Evolutionary conservation across 2,113 vertebrate genomes (phyloP), one percentile per base, ranked within the genome.

Genomic region (Chloropsis hardwickii): DNA sequence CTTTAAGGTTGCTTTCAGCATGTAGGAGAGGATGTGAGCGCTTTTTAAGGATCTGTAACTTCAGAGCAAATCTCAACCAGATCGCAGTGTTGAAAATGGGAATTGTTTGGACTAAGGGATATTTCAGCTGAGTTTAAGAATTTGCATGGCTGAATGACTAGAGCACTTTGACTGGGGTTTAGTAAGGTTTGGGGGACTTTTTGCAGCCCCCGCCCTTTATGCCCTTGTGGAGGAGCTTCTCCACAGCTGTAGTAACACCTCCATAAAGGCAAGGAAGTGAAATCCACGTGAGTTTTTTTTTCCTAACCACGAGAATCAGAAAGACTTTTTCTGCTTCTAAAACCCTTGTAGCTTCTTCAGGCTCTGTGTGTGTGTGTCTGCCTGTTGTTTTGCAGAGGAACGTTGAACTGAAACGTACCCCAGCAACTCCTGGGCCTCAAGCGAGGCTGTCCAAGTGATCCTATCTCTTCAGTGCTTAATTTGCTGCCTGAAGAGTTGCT

Each of bases 231-330:
- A 24, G 62, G 31, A 60, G 28, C 39, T 47, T 23, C 56, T 60
- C 13, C n/a, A 11, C 3, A 2, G 18, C 42, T 31, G 29, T n/a
- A 58, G n/a, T 23, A 11, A 18, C 27, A 19, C 47, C 64, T 53
- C 42, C 24, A 4, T 20, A 24, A 53, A 37, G 73, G 23, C 81
- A 33, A n/a, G 25, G 42, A 61, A 39, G 27, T 11, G 3, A 11
- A 35, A 11, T 48, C 69, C 3, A 0, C 0, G 3, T 20, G 58
- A 18, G 6, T 3, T 29, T 69, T 13, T 13, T 20, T 14, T 50
- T 22, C 12, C 45, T 33, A 40, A 25, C 33, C 7, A 0, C 12
- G 19, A 14, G 31, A 81, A 70, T 12, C 69, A 84, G 50, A 48
- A 44, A 17, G 2, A 2, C 11, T 56, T 28, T 40, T n/a, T 3